Evolutionary conservation across 2,797 vertebrate species (phyloP).

Genomic region (Thunnus albacares): DNA sequence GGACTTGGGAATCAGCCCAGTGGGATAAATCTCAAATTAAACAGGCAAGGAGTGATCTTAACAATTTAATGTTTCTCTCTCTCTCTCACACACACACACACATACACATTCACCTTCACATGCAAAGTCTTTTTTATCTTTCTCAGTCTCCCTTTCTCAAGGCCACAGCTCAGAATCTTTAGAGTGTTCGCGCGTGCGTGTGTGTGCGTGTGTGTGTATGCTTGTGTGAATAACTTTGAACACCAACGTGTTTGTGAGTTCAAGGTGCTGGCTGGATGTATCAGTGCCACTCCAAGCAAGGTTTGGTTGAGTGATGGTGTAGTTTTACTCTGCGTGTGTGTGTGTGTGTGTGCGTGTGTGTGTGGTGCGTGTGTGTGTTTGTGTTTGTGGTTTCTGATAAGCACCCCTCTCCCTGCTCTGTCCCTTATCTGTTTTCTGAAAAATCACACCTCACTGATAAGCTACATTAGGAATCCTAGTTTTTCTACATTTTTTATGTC

Average conservation of each 20-base stretch:
- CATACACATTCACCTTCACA: slow-evolving; percentile 15
- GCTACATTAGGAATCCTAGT: slow-evolving; percentile 41
- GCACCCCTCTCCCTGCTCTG: slow-evolving; percentile 31
- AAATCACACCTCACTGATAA: slow-evolving; percentile 64
- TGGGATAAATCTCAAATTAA: slow-evolving; percentile 62
- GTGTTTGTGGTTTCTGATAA: slow-evolving; percentile 53
- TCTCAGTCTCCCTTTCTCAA: slow-evolving; percentile 40
- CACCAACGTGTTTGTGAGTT: slow-evolving; percentile 44
- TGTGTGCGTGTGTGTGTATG: slow-evolving; percentile 7
- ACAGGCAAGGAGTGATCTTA: slow-evolving; percentile 52
- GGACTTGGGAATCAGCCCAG: slow-evolving; percentile 26
- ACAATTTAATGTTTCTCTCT: slow-evolving; percentile 56
- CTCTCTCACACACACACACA: not conserved
- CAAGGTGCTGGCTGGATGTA: slow-evolving; percentile 34
- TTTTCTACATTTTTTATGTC: slow-evolving; percentile 35
- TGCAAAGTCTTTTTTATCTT: slow-evolving; percentile 30
- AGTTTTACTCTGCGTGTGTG: not conserved
- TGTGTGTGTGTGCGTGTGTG: slow-evolving; percentile 6
- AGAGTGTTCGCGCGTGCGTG: slow-evolving; percentile 9
- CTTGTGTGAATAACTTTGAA: slow-evolving; percentile 47
- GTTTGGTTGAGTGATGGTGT: slow-evolving; percentile 54
- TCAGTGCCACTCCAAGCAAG: slow-evolving; percentile 44
- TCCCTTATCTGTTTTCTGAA: slow-evolving; percentile 65
- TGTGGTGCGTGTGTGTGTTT: slow-evolving; percentile 4
- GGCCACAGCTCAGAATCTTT: slow-evolving; percentile 35